Evolutionary conservation across 2,797 vertebrate species (phyloP), one percentile per base, ranked within the genome.

Genomic region (Borostomias antarcticus): DNA sequence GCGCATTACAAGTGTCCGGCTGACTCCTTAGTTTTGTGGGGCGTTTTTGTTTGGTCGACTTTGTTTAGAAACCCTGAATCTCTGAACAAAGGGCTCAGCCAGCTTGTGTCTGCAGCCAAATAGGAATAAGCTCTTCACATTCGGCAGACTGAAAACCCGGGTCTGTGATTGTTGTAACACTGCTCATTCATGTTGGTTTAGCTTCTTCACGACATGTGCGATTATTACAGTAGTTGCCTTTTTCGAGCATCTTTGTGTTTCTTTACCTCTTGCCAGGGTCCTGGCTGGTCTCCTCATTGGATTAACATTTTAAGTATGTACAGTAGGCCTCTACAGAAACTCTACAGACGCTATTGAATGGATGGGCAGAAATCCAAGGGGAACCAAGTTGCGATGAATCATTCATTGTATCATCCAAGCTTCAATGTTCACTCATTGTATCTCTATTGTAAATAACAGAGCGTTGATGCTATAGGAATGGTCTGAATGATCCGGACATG

Each of bases 191-290:
- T 35, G 40, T 72, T 62, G 29, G 73, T 75, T 74, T 80, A 69
- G 23, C 37, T 81, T 35, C 64, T 69, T 75, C 64, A 29, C 47
- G n/a, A 66, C 82, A 80, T 63, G 75, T 85, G 78, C 61, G 69
- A 79, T 87, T 83, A 82, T 86, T 81, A 80, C 82, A 54, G 78
- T 84, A 71, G 84, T 85, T 87, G 87, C 87, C 86, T 88, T 85
- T 80, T 75, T 50, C 50, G 26, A 65, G 68, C 28, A 29, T n/a
- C 67, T 64, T 54, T 21, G 53, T 73, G 68, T 63, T 60, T 47
- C 13, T 23, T 74, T 66, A 66, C 21, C 60, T 78, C 54, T 51
- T 43, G 47, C 75, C 37, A 57, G 72, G 68, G 82, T 43, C 68
- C 19, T 19, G 45, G 57, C 45, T 29, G 3, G 30, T 81, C 78